Evolutionary conservation across 2,797 vertebrate genomes (phyloP).

Genomic region (Capromys pilorides): DNA sequence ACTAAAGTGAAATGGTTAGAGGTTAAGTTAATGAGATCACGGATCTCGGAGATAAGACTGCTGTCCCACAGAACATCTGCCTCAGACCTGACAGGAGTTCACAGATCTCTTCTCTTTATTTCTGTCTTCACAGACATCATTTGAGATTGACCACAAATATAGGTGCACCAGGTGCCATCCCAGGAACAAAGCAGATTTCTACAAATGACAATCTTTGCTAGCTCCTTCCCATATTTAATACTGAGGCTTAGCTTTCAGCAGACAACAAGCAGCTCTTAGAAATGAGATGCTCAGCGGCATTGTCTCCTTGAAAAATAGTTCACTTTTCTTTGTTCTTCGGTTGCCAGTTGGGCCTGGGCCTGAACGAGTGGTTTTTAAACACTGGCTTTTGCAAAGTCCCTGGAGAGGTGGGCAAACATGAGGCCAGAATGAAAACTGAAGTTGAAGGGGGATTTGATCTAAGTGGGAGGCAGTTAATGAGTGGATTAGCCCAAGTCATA

Average conservation of each 20-base stretch:
- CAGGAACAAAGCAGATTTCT: background rate
- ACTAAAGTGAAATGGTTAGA: background rate
- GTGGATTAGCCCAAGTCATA: slow-evolving; percentile 33
- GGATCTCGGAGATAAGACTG: background rate
- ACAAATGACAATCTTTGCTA: background rate
- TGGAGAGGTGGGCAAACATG: background rate
- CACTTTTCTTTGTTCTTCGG: background rate
- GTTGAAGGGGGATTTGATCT: slow-evolving; percentile 49
- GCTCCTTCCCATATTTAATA: background rate
- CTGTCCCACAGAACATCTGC: background rate
- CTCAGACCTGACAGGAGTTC: background rate
- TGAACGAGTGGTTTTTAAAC: slow-evolving; percentile 11
- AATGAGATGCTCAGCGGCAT: background rate
- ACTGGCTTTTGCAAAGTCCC: background rate
- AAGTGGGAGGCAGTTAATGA: slow-evolving; percentile 59
- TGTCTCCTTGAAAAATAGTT: background rate
- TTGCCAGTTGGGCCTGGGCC: background rate
- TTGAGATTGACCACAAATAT: background rate
- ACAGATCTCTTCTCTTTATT: background rate
- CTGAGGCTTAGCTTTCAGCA: background rate
- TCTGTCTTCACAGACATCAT: background rate
- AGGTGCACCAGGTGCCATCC: rapidly evolving
- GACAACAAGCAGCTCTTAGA: background rate
- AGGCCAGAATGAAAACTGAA: background rate
- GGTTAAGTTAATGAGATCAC: background rate